Conservation (phyloP, 2,888 invertebrate genomes). For the Sturmia bella region DNA sequence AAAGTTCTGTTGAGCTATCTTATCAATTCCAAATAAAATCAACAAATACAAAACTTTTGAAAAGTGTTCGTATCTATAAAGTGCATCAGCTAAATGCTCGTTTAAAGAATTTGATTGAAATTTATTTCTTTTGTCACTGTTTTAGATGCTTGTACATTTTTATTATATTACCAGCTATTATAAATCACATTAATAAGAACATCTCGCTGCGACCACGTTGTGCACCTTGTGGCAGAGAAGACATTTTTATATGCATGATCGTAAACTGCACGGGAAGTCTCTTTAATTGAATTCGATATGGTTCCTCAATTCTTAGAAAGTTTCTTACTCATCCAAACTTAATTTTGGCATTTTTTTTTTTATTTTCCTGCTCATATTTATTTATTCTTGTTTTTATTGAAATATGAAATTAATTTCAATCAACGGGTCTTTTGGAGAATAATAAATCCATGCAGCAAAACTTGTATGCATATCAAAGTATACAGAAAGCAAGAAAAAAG, state of each 20-base stretch:
- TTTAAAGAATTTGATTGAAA: conserved; percentile 4
- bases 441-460: conserved; percentile 43
- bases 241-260: not conserved
- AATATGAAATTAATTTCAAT: conserved; percentile 62
- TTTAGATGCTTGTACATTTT: not conserved
- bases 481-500: not conserved
- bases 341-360: conserved; percentile 37
- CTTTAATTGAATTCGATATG: conserved; percentile 33
- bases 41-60: conserved; percentile 7
- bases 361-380: conserved; percentile 16
- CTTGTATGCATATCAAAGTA: not conserved
- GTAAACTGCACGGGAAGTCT: conserved; percentile 53
- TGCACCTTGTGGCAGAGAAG: not conserved
- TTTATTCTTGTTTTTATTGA: conserved; percentile 39
- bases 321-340: conserved; percentile 61
- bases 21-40: conserved; percentile 21
- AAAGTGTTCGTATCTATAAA: conserved; percentile 22
- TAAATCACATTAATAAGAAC: not conserved
- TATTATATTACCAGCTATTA: not conserved
- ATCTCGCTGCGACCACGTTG: not conserved
- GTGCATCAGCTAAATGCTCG: not conserved
- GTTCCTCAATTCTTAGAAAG: conserved; percentile 63
- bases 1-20: conserved; percentile 36
- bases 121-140: conserved; percentile 29
- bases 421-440: conserved; percentile 44